These are phyloP conservation scores for Tauraco erythrolophus DNA, from an alignment of 2,113 vertebrate species.

Conservation along the genomic window DNA sequence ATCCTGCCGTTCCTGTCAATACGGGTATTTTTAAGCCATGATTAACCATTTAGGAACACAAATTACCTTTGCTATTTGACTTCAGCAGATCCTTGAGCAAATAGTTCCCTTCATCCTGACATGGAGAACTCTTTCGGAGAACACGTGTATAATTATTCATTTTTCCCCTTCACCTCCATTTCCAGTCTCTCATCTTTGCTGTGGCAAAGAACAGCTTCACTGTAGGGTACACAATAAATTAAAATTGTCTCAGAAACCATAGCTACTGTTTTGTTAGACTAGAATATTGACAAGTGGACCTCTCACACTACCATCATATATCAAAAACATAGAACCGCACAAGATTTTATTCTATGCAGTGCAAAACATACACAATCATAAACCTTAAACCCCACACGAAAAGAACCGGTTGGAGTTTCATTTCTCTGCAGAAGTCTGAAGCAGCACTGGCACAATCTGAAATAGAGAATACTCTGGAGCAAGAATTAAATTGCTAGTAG, in stretches of 20 bases:
- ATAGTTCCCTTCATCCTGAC: background rate
- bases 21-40: background rate
- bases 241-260: background rate
- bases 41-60: conserved; percentile 32
- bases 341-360: background rate
- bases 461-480: background rate
- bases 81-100: background rate
- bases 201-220: background rate
- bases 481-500: background rate
- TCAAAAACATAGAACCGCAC: background rate
- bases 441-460: background rate
- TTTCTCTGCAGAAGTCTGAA: background rate
- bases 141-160: background rate
- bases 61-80: background rate
- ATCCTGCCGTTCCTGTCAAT: conserved; percentile 46
- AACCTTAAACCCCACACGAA: background rate
- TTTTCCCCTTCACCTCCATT: background rate
- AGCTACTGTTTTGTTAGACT: background rate
- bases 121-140: background rate
- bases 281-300: background rate
- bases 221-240: background rate
- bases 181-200: background rate
- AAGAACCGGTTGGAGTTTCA: fast-evolving
- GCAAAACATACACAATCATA: background rate
- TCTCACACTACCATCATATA: background rate